Conservation (phyloP, 2,888 invertebrate species). For the Rapana venosa region DNA sequence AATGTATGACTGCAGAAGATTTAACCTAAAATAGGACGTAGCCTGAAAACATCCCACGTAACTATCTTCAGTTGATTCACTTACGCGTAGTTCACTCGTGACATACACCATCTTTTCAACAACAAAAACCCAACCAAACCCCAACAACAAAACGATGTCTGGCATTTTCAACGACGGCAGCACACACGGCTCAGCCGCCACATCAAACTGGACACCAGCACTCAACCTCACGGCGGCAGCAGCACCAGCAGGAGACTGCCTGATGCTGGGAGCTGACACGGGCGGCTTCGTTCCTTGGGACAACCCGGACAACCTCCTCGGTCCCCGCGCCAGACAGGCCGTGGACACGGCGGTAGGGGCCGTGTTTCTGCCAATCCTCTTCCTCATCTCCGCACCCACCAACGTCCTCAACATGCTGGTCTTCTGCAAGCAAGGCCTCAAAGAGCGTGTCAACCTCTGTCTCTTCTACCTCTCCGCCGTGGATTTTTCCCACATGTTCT, state of each 20-base stretch:
- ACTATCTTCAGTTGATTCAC: too few species aligned
- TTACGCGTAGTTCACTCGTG: too few species aligned
- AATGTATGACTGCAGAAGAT: too few species aligned
- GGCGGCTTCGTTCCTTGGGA: not conserved
- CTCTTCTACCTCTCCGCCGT: constrained; percentile 20
- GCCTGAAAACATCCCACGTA: too few species aligned
- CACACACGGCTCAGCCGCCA: too few species aligned
- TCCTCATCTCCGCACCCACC: not conserved
- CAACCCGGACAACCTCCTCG: not conserved
- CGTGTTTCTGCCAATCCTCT: not conserved
- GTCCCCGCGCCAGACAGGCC: too few species aligned
- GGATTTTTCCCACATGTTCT: not conserved
- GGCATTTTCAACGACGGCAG: too few species aligned
- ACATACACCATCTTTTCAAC: too few species aligned
- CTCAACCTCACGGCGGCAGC: not conserved
- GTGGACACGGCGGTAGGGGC: not conserved
- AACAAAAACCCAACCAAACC: too few species aligned
- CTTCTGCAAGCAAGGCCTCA: constrained; percentile 20
- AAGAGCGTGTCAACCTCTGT: constrained; percentile 27
- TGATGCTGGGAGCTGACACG: not conserved
- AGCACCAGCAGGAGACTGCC: not conserved
- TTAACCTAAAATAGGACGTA: too few species aligned
- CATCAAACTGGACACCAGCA: not conserved
- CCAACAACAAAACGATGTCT: too few species aligned
- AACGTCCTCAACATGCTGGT: constrained; percentile 25